A percentile compares a stretch with the other conserved stretches of the same genome.
Conservation (phyloP, 1,140 invertebrate species). For the Drosophila parabipectinata region DNA sequence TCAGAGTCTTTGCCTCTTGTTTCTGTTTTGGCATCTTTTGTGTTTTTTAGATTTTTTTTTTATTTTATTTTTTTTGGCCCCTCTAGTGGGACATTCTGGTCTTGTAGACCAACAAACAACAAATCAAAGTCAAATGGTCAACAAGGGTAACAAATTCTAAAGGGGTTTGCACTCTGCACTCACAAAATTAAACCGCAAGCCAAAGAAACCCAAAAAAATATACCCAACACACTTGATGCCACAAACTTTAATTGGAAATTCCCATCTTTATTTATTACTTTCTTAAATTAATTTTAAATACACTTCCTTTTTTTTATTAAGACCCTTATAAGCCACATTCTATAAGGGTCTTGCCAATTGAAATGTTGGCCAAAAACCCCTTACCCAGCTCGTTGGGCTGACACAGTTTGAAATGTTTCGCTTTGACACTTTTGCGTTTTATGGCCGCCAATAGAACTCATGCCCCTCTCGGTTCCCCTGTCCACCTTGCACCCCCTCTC, state of each 20-base stretch:
- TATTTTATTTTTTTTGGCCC: conserved; percentile 1
- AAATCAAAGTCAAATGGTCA: conserved; percentile 64
- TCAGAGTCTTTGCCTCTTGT: conserved; percentile 17
- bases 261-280: neutral
- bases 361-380: conserved; percentile 65
- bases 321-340: conserved; percentile 6
- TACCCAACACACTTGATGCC: neutral
- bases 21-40: conserved; percentile 28
- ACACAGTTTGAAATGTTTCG: conserved; percentile 60
- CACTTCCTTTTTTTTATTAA: neutral
- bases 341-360: conserved; percentile 65
- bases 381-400: conserved; percentile 29
- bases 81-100: conserved; percentile 11
- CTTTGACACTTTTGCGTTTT: conserved; percentile 76
- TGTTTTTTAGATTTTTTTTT: conserved; percentile 10
- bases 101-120: conserved; percentile 34
- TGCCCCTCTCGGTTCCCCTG: neutral
- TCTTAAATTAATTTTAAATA: neutral
- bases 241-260: neutral
- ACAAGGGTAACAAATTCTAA: conserved; percentile 15
- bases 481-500: neutral
- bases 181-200: neutral
- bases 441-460: conserved; percentile 65
- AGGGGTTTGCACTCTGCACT: neutral
- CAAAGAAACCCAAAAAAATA: neutral